Conservation (phyloP, 2,888 invertebrate species). For the Caenorhabditis sp. region DNA sequence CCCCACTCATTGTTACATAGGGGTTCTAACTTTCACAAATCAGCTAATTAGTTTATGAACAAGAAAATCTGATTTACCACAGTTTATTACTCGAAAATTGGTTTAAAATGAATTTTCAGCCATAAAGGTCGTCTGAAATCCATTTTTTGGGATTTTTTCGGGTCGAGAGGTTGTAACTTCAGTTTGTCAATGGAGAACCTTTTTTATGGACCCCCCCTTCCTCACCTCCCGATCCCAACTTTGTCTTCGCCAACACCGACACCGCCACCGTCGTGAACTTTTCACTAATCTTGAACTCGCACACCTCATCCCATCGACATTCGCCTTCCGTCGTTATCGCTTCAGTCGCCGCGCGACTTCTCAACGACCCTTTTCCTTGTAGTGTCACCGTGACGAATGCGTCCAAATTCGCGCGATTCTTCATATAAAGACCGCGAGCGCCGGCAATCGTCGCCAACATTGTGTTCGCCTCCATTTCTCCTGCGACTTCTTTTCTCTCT, state of each 20-base stretch:
- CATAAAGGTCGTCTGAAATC: too few relatives aligned
- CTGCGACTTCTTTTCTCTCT: background rate
- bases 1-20: too few relatives aligned
- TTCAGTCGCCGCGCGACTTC: conserved; percentile 53
- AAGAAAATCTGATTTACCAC: too few relatives aligned
- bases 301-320: conserved; percentile 63
- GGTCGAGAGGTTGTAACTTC: too few relatives aligned
- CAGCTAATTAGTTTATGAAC: too few relatives aligned
- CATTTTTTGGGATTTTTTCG: too few relatives aligned
- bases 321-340: conserved; percentile 43
- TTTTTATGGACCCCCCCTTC: background rate
- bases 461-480: conserved; percentile 54
- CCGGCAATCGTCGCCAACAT: conserved; percentile 52
- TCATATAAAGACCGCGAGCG: conserved; percentile 58
- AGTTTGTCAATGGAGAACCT: background rate
- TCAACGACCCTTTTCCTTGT: conserved; percentile 49
- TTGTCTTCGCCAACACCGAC: conserved; percentile 55
- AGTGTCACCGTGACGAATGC: conserved; percentile 40
- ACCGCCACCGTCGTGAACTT: conserved; percentile 51
- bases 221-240: conserved; percentile 47
- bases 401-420: conserved; percentile 55
- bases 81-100: too few relatives aligned
- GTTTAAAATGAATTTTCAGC: too few relatives aligned
- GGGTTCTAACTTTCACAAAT: too few relatives aligned
- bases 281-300: conserved; percentile 65